phyloP scores from a whole-genome alignment of 1,140 invertebrate genomes.

The Aphaenogaster rudis region DNA sequence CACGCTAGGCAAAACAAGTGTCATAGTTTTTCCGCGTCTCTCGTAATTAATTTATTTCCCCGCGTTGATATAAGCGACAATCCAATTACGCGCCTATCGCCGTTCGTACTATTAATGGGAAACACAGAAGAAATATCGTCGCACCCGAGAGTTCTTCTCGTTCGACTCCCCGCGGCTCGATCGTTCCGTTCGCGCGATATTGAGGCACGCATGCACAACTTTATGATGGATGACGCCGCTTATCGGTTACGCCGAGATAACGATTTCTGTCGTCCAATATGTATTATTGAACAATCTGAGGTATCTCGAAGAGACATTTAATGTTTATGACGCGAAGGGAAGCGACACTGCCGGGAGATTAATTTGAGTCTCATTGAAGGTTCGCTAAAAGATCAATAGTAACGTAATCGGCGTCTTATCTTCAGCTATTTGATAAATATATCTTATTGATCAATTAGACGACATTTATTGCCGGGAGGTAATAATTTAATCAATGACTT shows the following conservation, averaged over 20 bases:
- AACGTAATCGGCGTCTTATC: conserved; percentile 12
- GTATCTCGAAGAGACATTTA: conserved; percentile 15
- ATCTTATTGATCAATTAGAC: background rate
- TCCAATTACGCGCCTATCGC: conserved; percentile 68
- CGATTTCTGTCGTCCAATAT: conserved; percentile 52
- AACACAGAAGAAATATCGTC: conserved; percentile 56
- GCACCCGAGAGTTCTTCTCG: background rate
- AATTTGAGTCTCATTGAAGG: conserved; percentile 8
- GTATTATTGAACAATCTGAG: conserved; percentile 56
- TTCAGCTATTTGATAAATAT: background rate
- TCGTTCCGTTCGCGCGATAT: conserved; percentile 12
- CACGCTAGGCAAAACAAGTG: conserved; percentile 59
- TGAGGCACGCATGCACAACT: conserved; percentile 37
- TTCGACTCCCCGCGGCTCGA: conserved; percentile 24
- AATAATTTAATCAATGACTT: background rate
- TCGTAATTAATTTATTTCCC: conserved; percentile 70
- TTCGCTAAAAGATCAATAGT: background rate
- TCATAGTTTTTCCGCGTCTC: conserved; percentile 28
- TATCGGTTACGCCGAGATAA: conserved; percentile 47
- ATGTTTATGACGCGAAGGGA: conserved; percentile 12
- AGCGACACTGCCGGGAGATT: background rate
- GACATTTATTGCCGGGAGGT: background rate
- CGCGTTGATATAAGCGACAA: conserved; percentile 46
- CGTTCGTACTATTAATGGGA: conserved; percentile 46
- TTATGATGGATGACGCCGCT: conserved; percentile 49